Evolutionary conservation across 1,140 invertebrate species (phyloP).

Genomic region (Paracyclopina nana): DNA sequence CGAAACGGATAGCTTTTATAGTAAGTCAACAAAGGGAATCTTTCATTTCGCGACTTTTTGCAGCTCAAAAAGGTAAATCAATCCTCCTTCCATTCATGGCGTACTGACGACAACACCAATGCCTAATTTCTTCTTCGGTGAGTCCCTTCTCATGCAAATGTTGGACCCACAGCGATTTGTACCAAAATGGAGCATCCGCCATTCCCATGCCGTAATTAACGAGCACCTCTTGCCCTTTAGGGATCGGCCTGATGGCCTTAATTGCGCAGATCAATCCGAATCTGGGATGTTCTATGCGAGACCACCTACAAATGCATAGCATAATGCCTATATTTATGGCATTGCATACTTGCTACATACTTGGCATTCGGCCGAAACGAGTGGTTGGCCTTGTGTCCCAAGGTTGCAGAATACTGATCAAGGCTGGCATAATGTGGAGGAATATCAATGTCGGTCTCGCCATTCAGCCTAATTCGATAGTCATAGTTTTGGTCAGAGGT

Average conservation of each 20-base stretch:
- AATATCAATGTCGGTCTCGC: constrained; percentile 8
- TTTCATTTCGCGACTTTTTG: too few relatives aligned
- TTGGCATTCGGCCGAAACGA: constrained; percentile 6
- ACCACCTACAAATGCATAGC: too few relatives aligned
- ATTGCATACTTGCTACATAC: too few relatives aligned
- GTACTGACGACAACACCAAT: background rate
- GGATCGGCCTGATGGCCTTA: background rate
- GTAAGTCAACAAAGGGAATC: too few relatives aligned
- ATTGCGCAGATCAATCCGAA: constrained; percentile 13
- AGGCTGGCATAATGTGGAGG: background rate
- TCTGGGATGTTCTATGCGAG: constrained; percentile 7
- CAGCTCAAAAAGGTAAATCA: too few relatives aligned
- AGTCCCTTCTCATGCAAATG: constrained; percentile 1
- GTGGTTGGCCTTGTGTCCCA: constrained; percentile 10
- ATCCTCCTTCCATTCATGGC: constrained; percentile 2
- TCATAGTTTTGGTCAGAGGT: background rate
- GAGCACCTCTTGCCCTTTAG: background rate
- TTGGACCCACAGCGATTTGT: constrained; percentile 12
- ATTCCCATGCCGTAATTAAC: constrained; percentile 10
- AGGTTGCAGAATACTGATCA: background rate
- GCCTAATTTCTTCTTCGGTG: background rate
- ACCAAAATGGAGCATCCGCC: background rate
- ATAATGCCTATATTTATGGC: too few relatives aligned
- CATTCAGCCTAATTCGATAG: constrained; percentile 5
- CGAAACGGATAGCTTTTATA: too few relatives aligned